A percentile compares a stretch with the other conserved stretches of the same genome.
These are phyloP conservation scores for Strigamia transsilvanica DNA, from an alignment of 2,888 invertebrate species.

Conservation along the genomic window DNA sequence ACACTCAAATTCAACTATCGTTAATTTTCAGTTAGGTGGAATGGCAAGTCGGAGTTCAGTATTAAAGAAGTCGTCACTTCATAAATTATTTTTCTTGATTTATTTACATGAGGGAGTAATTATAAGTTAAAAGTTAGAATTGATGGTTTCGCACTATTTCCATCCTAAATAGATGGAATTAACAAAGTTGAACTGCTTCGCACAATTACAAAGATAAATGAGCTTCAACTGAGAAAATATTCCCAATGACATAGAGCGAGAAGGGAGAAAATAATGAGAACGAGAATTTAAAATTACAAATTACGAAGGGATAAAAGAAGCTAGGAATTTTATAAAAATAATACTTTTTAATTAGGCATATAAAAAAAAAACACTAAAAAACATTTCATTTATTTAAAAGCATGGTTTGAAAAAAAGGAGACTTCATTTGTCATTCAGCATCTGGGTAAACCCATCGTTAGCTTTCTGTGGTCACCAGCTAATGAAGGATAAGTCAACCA, in stretches of 20 bases:
- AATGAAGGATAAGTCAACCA: slow-evolving; percentile 49
- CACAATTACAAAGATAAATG: slow-evolving; percentile 17
- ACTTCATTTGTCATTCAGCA: slow-evolving; percentile 40
- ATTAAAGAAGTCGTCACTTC: slow-evolving; percentile 24
- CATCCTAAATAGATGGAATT: slow-evolving; percentile 13
- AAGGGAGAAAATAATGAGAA: slow-evolving; percentile 2
- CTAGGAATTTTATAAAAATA: neutral
- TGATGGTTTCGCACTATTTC: neutral
- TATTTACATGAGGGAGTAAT: slow-evolving; percentile 31
- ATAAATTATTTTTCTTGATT: slow-evolving; percentile 29
- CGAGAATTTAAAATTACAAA: neutral
- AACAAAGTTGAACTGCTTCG: neutral
- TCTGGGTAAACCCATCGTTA: slow-evolving; percentile 49
- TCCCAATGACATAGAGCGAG: neutral
- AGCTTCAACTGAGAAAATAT: neutral
- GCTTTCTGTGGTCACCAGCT: slow-evolving; percentile 35
- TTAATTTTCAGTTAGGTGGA: slow-evolving; percentile 18
- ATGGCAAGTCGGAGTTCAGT: no score
- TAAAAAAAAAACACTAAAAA: neutral
- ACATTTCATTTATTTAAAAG: slow-evolving; percentile 27
- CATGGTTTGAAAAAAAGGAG: neutral
- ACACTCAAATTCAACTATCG: slow-evolving; percentile 28
- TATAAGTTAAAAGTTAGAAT: slow-evolving; percentile 36
- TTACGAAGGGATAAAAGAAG: neutral
- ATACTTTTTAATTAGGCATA: neutral